These are phyloP conservation scores for Limnephilus lunatus DNA, from an alignment of 2,888 invertebrate species.

Conservation along the genomic window DNA sequence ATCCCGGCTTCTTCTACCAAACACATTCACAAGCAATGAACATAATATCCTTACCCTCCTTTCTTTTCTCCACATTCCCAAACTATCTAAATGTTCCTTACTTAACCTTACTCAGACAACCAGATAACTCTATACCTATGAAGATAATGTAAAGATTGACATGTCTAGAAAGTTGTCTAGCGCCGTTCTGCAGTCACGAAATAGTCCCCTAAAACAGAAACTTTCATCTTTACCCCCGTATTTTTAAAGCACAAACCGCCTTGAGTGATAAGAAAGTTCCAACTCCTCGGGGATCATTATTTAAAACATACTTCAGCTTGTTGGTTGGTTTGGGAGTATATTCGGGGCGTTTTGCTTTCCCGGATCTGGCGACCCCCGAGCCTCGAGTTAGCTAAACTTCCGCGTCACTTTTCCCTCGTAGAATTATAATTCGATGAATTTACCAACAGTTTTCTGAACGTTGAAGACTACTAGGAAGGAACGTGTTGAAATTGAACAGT, in stretches of 20 bases:
- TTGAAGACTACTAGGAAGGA: background rate
- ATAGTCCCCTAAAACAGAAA: background rate
- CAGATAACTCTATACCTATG: too few species aligned
- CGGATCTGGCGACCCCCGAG: background rate
- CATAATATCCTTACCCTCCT: too few species aligned
- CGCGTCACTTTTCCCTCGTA: conserved; percentile 1
- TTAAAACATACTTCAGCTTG: conserved; percentile 36
- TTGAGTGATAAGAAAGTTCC: conserved; percentile 22
- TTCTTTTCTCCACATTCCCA: too few species aligned
- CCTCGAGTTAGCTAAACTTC: conserved; percentile 4
- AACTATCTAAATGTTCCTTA: too few species aligned
- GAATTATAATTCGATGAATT: conserved; percentile 27
- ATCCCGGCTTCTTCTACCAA: too few species aligned
- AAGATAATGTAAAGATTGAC: background rate
- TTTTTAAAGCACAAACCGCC: background rate
- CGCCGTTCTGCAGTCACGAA: background rate
- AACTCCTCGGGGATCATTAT: conserved; percentile 15
- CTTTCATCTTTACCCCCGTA: conserved; percentile 14
- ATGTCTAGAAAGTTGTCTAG: background rate
- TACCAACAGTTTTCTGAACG: background rate
- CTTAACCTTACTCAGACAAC: too few species aligned
- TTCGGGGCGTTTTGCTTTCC: conserved; percentile 7
- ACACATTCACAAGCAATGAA: too few species aligned
- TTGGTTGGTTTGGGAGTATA: conserved; percentile 11
- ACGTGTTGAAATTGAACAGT: background rate